These are phyloP conservation scores for Chouioia cunea DNA, from an alignment of 2,888 invertebrate genomes.

Conservation along the genomic window DNA sequence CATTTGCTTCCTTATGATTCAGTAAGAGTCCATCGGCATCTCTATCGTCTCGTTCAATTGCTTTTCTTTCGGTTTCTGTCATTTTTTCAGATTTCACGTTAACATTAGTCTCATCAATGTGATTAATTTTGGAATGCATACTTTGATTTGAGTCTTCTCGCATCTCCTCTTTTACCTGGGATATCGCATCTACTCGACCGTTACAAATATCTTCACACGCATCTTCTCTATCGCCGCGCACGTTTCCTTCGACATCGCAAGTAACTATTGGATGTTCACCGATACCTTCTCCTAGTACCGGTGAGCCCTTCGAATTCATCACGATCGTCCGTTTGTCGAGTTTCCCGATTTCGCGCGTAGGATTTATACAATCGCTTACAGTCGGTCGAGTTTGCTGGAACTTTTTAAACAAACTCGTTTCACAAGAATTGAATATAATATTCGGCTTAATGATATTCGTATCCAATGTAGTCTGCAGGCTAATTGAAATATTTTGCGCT, in stretches of 20 bases:
- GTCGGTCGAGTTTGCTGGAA: not conserved
- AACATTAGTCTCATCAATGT: conserved; percentile 28
- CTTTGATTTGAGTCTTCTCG: conserved; percentile 22
- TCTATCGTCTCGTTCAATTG: not conserved
- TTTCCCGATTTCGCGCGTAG: conserved; percentile 5
- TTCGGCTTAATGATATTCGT: conserved; percentile 44
- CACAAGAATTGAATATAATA: conserved; percentile 9
- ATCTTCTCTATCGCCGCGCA: conserved; percentile 17
- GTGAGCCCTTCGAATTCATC: not conserved
- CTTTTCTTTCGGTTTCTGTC: not conserved
- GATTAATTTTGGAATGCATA: conserved; percentile 32
- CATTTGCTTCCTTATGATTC: not conserved
- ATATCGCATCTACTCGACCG: not conserved
- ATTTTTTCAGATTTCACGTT: conserved; percentile 13
- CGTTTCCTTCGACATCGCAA: not conserved
- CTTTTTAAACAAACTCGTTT: conserved; percentile 36
- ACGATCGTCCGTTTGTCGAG: not conserved
- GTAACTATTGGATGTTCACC: not conserved
- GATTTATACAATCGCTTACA: not conserved
- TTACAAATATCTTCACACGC: conserved; percentile 1
- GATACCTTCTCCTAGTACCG: no score
- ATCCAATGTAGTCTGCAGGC: conserved; percentile 49
- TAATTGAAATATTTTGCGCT: conserved; percentile 49
- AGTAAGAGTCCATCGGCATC: no score
- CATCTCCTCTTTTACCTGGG: not conserved